Evolutionary conservation across 2,113 vertebrate species (phyloP), one percentile per base, ranked within the genome.

Genomic region (Gorsachius goisagi): DNA sequence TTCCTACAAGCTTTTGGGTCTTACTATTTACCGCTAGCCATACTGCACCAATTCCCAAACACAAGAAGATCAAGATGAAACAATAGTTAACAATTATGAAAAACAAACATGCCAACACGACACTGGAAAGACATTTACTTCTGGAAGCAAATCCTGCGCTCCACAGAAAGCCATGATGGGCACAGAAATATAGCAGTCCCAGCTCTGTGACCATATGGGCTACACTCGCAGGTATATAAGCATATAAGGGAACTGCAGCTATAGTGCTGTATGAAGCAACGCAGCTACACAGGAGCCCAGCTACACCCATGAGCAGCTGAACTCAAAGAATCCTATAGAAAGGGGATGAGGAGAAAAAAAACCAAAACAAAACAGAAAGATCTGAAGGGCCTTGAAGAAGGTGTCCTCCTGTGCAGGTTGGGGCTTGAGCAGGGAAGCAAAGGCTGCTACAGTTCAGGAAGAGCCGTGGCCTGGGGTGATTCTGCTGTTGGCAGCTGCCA

Each of bases 401-500:
- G 9, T 23, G 23, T 15, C 32, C 21, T 93, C 30, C 37, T 21
- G 6, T 69, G n/a, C 30, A 71, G 9, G 4, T 0, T 49, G 50
- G 39, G 41, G 41, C 19, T 55, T 41, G 30, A 55, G 37, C 20
- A 71, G 53, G 32, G 32, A 69, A 44, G 17, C 3, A 50, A 59
- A 67, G 67, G 73, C 32, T 81, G 44, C 7, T 64, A 8, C 8
- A 59, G 32, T 5, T 69, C 16, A 55, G 63, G n/a, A 76, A 44
- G 58, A 72, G 37, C 52, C 0, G 0, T 19, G 37, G 64, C n/a
- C 56, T 63, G 50, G 37, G 10, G 11, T 21, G 22, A 60, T 37
- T 67, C 47, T 87, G 68, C 49, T 59, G 62, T 24, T 86, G 62
- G 52, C 3, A 28, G n/a, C n/a, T 33, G n/a, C 39, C 27, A 45